Percentiles rank a stretch among this genome's conserved stretches.
These are phyloP conservation scores for Paramuricea clavata DNA, from an alignment of 92 coral and sea anemone species.

Conservation along the genomic window DNA sequence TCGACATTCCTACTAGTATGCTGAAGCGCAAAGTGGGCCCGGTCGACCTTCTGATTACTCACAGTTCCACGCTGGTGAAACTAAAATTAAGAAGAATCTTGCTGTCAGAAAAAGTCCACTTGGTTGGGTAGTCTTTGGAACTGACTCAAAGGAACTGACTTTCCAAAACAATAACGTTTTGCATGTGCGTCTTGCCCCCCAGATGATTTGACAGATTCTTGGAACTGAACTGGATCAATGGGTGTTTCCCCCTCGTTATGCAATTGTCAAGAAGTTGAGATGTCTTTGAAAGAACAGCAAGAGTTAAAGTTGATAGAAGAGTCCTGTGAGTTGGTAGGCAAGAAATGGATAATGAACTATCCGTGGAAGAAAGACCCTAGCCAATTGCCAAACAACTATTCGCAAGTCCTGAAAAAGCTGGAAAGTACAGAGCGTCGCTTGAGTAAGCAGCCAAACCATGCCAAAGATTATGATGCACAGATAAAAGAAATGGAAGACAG, in stretches of 20 bases:
- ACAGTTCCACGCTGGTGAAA: slow-evolving; percentile 65
- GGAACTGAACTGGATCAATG: slow-evolving; percentile 75
- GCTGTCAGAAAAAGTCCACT: slow-evolving; percentile 67
- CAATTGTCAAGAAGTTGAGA: slow-evolving; percentile 48
- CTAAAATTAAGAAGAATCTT: slow-evolving; percentile 29
- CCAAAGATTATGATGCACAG: slow-evolving; percentile 55
- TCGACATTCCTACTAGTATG: slow-evolving; percentile 25
- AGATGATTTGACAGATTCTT: slow-evolving; percentile 55
- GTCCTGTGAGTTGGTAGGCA: slow-evolving; percentile 45
- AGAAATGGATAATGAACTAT: slow-evolving; percentile 51
- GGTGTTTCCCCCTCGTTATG: slow-evolving; percentile 61
- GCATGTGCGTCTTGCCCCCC: slow-evolving; percentile 66
- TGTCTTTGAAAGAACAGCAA: slow-evolving; percentile 47
- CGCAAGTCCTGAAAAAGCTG: slow-evolving; percentile 49
- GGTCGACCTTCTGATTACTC: slow-evolving; percentile 64
- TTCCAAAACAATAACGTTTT: slow-evolving; percentile 52
- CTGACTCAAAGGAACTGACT: slow-evolving; percentile 8
- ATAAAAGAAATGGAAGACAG: slow-evolving; percentile 70
- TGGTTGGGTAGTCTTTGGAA: slow-evolving; percentile 68
- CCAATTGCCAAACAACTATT: slow-evolving; percentile 54
- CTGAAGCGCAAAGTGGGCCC: slow-evolving; percentile 62
- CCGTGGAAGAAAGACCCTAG: slow-evolving; percentile 69
- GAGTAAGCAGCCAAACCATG: slow-evolving; percentile 51
- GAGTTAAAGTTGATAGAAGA: slow-evolving; percentile 56
- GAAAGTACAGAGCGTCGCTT: slow-evolving; percentile 55